These are phyloP conservation scores for Cetonia aurata DNA, from an alignment of 2,888 invertebrate species.

Conservation along the genomic window DNA sequence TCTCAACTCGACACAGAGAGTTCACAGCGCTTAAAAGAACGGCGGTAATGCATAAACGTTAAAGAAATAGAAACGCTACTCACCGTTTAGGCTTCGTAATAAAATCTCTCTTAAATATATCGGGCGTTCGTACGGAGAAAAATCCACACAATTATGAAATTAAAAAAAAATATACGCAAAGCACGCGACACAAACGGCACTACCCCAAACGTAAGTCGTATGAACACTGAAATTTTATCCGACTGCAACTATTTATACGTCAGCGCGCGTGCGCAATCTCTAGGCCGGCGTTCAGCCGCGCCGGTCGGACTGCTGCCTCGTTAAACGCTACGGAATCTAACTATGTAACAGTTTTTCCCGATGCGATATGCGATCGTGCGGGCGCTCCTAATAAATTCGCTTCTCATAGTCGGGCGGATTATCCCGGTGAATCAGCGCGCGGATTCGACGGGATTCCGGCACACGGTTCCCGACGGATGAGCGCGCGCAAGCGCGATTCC, in stretches of 20 bases:
- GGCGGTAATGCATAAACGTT: neutral
- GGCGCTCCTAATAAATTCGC: too few relatives aligned
- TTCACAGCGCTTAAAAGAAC: too few relatives aligned
- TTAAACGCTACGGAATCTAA: too few relatives aligned
- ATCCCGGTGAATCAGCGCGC: neutral
- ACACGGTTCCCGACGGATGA: too few relatives aligned
- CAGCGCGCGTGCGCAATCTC: constrained; percentile 48
- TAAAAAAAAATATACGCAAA: constrained; percentile 16
- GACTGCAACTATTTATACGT: constrained; percentile 48
- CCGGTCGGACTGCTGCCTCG: too few relatives aligned
- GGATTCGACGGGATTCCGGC: too few relatives aligned
- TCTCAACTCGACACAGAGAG: too few relatives aligned
- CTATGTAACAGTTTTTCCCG: too few relatives aligned
- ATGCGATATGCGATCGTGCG: too few relatives aligned
- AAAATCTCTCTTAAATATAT: constrained; percentile 23
- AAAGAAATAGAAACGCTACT: neutral
- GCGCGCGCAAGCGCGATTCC: constrained; percentile 22
- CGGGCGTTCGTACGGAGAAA: neutral
- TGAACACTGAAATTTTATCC: constrained; percentile 54
- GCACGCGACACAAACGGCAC: constrained; percentile 15
- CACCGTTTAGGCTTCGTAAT: constrained; percentile 26
- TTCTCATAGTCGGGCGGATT: neutral
- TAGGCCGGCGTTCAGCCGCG: neutral
- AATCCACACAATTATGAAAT: constrained; percentile 5
- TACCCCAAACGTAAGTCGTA: constrained; percentile 12